Base-by-base conservation (phyloP, 2,888 invertebrate species). In the Apotomis turbidana region DNA sequence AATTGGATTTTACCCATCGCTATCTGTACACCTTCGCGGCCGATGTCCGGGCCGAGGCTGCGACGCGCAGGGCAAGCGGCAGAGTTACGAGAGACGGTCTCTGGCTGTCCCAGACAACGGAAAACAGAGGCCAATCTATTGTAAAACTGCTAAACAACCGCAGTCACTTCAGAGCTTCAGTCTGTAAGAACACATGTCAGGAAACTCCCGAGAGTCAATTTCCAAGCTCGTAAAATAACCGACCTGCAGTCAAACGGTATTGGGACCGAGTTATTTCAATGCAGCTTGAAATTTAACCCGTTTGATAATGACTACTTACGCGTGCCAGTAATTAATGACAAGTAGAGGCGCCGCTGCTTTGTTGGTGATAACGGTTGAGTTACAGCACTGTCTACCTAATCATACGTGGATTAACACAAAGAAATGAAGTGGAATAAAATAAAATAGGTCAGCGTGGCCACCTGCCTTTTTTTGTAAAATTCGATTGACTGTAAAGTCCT, bases 1-100 rank as follows among this genome's bases (percentile, higher is more conserved):
- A 93, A 86, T 91, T 92, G 91, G 89, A 90, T 89, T 89, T 87
- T 87, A 88, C 85, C 90, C 92, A 93, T 91, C 90, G 83, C 88
- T 87, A 85, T 83, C 83, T 89, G 92, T 85, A 88, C 87, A 89
- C 87, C 81, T 83, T 85, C 84, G 82, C 77, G 79, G 81, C 77
- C 78, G 82, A 82, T 80, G 80, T 84, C 80, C 78, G 81, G 85
- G 81, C 84, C 85, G 76, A 83, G 80, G 78, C 63, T n/a, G 46
- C 67, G 41, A 55, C 67, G 62, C 79, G 82, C 81, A 87, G 80
- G 80, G 86, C 81, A 77, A 76, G 79, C 75, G 77, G 83, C 86
- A 84, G 87, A 79, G 78, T 88, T 89, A 87, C 87, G 76, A 87
- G 81, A 84, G 84, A 84, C 87, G 85, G 79, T 71, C 71, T 71